Evolutionary conservation across 2,888 invertebrate genomes (phyloP).

Genomic region (Hypomecis punctinalis): DNA sequence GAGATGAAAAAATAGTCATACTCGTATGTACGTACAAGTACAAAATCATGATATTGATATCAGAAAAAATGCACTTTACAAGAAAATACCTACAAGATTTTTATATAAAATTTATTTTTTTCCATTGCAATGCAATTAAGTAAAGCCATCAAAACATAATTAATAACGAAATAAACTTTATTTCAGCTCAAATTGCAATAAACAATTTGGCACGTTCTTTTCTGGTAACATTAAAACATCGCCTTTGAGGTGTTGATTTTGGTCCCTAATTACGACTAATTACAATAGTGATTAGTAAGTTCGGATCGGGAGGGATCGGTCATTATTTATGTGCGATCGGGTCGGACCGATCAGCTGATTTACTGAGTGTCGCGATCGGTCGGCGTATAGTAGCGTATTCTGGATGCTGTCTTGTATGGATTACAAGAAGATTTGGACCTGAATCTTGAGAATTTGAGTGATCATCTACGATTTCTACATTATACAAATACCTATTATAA

Average conservation of each 20-base stretch:
- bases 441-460: constrained; percentile 16
- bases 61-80: too few species aligned
- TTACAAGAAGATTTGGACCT: constrained; percentile 44
- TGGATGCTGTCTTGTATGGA: constrained; percentile 52
- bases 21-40: too few species aligned
- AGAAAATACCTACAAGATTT: too few species aligned
- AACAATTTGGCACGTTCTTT: not conserved
- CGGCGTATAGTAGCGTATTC: constrained; percentile 52
- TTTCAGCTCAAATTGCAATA: too few species aligned
- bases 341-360: constrained; percentile 60
- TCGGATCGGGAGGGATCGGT: constrained; percentile 20
- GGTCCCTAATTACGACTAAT: constrained; percentile 53
- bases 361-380: constrained; percentile 66
- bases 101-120: too few species aligned
- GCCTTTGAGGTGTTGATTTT: not conserved
- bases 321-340: constrained; percentile 46
- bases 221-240: not conserved
- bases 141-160: too few species aligned
- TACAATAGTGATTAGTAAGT: constrained; percentile 39
- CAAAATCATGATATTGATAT: too few species aligned
- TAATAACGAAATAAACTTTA: too few species aligned
- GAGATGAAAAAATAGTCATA: too few species aligned
- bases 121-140: too few species aligned
- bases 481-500: too few species aligned
- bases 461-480: too few species aligned